These are phyloP conservation scores for Itoplectis maculator DNA, from an alignment of 2,888 invertebrate genomes.

Conservation along the genomic window DNA sequence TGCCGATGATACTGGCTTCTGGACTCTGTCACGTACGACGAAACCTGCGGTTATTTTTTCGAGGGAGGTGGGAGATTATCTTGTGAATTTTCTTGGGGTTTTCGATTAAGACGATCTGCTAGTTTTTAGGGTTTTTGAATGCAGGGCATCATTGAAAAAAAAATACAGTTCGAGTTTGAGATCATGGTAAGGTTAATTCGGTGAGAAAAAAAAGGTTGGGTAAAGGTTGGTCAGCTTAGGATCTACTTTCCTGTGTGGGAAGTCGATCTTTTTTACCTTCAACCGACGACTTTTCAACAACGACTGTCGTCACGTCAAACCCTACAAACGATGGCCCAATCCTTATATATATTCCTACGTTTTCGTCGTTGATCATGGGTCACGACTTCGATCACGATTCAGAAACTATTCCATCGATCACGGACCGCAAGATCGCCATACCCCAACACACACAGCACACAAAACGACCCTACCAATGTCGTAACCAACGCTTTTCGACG, in stretches of 20 bases:
- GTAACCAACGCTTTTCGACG: conserved; percentile 56
- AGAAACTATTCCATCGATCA: conserved; percentile 64
- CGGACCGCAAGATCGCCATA: conserved; percentile 44
- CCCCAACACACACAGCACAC: conserved; percentile 22
- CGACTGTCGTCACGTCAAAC: conserved; percentile 44
- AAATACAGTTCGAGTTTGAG: background rate
- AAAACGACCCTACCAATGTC: conserved; percentile 45
- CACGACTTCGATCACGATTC: conserved; percentile 67
- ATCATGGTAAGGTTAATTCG: too few relatives aligned
- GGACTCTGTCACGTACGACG: conserved; percentile 65
- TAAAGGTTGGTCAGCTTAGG: conserved; percentile 69
- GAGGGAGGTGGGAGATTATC: conserved; percentile 55
- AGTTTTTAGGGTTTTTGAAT: background rate
- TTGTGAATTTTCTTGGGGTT: conserved; percentile 53
- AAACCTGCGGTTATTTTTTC: conserved; percentile 60
- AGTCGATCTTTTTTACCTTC: conserved; percentile 24
- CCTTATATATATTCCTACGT: conserved; percentile 48
- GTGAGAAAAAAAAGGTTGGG: too few relatives aligned
- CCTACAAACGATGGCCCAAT: conserved; percentile 52
- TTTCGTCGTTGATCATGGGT: conserved; percentile 52
- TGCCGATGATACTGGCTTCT: conserved; percentile 35
- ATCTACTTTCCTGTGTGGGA: conserved; percentile 24
- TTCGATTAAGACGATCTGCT: conserved; percentile 34
- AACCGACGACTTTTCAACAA: conserved; percentile 42
- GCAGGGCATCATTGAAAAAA: conserved; percentile 18